Base-by-base conservation (phyloP, 2,797 vertebrate genomes). In the Ctenosaura bakeri region DNA sequence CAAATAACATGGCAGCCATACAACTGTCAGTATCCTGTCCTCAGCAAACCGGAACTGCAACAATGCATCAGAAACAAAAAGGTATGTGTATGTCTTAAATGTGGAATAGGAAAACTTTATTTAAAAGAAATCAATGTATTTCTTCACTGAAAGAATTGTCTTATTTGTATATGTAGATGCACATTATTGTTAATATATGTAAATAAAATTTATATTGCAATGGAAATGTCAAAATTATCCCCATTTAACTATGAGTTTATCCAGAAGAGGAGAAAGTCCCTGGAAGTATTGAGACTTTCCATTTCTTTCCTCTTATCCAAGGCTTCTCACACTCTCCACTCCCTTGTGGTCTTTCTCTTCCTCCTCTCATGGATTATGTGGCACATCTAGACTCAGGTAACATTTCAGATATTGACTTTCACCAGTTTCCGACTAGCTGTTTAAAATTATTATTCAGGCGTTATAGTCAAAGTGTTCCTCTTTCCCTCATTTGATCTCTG, bases 1-100 rank as follows among this genome's bases (percentile, higher is more conserved):
- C 98, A 98, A 96, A 98, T 99, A 94, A 96, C 96, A 0, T 99
- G 99, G 99, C 98, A 98, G 94, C 98, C 99, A 3, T 97, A 98
- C 0, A 93, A 96, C 91, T 99, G 99, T 96, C 97, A 88, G 1
- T 95, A 99, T n/a, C 95, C 96, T 0, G 22, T 98, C 76, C 93
- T 98, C 83, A 93, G 96, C 35, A 98, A 96, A 74, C 92, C 94
- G 0, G 96, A 97, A 79, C 97, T 99, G 86, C 98, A 98, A 96
- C 96, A 94, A 79, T 99, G 99, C 83, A 74, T 98, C 96, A 95
- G 86, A 87, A 97, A 97, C 95, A 98, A 98, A 93, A 99, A 98
- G 98, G 99, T 99, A 97, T 77, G 95, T 92, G 98, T 99, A 97
- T 76, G 95, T 92, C 91, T 88, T 42, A 64, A 64, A 54, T 42